Base-by-base conservation (phyloP, 2,113 vertebrate species). In the Talpa occidentalis region DNA sequence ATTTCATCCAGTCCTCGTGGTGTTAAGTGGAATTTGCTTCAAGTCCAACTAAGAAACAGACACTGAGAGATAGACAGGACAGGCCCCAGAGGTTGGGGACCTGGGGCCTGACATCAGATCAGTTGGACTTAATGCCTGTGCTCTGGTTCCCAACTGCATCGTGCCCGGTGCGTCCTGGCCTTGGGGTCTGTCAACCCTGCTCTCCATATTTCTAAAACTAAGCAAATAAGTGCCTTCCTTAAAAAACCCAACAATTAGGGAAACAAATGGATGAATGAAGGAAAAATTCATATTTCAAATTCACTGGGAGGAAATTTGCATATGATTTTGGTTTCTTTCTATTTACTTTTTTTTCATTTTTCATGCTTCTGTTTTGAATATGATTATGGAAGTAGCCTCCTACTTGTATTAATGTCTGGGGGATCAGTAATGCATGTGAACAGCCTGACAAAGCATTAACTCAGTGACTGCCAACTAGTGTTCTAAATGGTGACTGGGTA, bases 401-500 rank as follows among this genome's bases (percentile, higher is more conserved):
- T 84, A 67, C n/a, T 78, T 67, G 37, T 4, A n/a, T 72, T 60
- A 79, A 67, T 60, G 17, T 81, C 52, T 66, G 79, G 37, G n/a
- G 32, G 44, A 26, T 35, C 5, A 1, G 19, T 64, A 26, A 62
- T 69, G 42, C 9, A 9, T 24, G 8, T 40, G 42, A 35, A 81
- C 44, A 26, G 22, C 14, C 47, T 78, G 24, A 76, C 83, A 44
- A 93, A 44, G 37, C 44, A 64, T 0, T 44, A 62, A 93, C 95
- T 76, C 81, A 90, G 79, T 95, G 95, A 24, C 96, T 97, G 97
- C 95, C 97, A 97, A 87, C 96, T 97, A 93, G 88, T 90, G 97
- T 96, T 59, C 21, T 73, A 1, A 2, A 92, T 32, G 32, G 16
- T 72, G 26, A 2, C 40, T 64, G 49, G 35, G 47, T 10, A 26